These are phyloP conservation scores for Petaurus breviceps DNA, from an alignment of 2,113 vertebrate genomes.

Conservation along the genomic window DNA sequence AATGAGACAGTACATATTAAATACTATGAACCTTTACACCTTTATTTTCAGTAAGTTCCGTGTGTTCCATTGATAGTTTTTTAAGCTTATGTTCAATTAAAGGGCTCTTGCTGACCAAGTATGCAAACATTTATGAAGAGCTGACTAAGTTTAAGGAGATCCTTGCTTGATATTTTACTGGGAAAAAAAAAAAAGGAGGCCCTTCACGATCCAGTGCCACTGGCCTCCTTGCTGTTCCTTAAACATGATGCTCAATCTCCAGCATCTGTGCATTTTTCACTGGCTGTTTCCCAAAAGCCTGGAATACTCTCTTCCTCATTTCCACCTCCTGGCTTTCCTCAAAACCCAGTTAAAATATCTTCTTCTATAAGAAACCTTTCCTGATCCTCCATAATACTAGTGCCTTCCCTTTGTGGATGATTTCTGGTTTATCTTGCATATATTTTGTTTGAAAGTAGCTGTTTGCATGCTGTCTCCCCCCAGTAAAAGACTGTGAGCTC, in stretches of 20 bases:
- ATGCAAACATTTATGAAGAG: neutral
- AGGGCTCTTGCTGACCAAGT: neutral
- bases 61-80: neutral
- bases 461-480: neutral
- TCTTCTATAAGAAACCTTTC: neutral
- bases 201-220: neutral
- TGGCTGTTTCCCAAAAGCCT: neutral
- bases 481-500: neutral
- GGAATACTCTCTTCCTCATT: neutral
- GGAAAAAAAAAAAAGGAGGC: neutral
- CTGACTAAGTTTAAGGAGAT: neutral
- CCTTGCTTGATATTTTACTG: neutral
- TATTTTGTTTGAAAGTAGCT: neutral
- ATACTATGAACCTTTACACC: neutral
- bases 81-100: constrained; percentile 31
- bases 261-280: neutral
- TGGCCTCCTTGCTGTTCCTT: neutral
- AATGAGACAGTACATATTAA: neutral
- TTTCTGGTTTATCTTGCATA: neutral
- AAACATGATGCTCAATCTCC: neutral
- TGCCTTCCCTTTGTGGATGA: neutral
- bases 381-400: neutral
- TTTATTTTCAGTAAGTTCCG: neutral
- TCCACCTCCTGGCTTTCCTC: neutral
- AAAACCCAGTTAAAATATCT: neutral